phyloP scores from a whole-genome alignment of 2,888 invertebrate genomes.

The Brachyptera risi region DNA sequence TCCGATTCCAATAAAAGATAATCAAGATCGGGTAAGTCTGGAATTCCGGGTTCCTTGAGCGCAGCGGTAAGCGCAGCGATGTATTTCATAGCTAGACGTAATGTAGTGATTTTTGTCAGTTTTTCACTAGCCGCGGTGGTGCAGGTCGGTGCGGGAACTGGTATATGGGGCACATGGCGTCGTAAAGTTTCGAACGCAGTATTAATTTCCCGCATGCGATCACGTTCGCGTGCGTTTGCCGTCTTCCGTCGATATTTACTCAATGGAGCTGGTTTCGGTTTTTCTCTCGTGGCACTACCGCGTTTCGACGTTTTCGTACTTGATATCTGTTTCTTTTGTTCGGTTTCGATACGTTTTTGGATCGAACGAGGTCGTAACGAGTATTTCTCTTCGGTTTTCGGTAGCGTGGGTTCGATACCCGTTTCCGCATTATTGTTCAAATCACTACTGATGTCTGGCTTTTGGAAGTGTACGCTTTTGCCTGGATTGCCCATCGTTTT shows the following conservation, averaged over 20 bases:
- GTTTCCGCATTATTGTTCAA: slow-evolving; percentile 23
- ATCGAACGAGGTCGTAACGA: slow-evolving; percentile 63
- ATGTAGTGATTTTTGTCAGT: slow-evolving; percentile 84
- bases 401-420: slow-evolving; percentile 7
- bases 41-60: slow-evolving; percentile 47
- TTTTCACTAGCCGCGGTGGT: slow-evolving; percentile 57
- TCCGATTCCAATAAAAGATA: slow-evolving; percentile 54
- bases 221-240: slow-evolving; percentile 83
- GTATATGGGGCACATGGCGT: slow-evolving; percentile 62
- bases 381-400: slow-evolving; percentile 53
- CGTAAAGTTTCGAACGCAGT: slow-evolving; percentile 80
- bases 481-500: not conserved
- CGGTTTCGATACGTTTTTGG: slow-evolving; percentile 52
- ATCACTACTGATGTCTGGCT: slow-evolving; percentile 21
- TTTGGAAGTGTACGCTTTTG: slow-evolving; percentile 5
- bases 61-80: slow-evolving; percentile 71
- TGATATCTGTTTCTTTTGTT: slow-evolving; percentile 43
- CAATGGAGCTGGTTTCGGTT: slow-evolving; percentile 58
- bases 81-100: slow-evolving; percentile 83
- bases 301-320: not conserved
- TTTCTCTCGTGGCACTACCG: slow-evolving; percentile 39
- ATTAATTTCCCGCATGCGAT: slow-evolving; percentile 87
- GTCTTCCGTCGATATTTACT: slow-evolving; percentile 88
- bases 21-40: slow-evolving; percentile 35
- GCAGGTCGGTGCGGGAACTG: slow-evolving; percentile 24